Percentiles rank a stretch among this genome's conserved stretches.
These are phyloP conservation scores for Recurvirostra avosetta DNA, from an alignment of 2,113 vertebrate genomes.

Conservation along the genomic window DNA sequence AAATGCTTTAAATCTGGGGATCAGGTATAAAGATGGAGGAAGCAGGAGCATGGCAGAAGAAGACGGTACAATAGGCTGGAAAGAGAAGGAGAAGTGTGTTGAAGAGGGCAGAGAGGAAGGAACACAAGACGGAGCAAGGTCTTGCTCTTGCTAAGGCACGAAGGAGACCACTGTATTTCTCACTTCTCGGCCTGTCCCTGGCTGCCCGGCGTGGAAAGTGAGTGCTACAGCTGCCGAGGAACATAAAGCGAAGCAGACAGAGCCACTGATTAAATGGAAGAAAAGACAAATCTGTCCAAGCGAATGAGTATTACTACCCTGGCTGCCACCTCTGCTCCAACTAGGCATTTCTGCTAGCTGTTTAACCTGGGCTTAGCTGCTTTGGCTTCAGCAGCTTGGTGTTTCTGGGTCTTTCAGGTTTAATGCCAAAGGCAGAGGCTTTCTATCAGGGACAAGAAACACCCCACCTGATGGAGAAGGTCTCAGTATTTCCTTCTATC, in stretches of 20 bases:
- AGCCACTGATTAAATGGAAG: constrained; percentile 33
- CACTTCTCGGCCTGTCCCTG: background rate
- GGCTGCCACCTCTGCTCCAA: background rate
- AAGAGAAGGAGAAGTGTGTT: background rate
- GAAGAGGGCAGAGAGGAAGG: background rate
- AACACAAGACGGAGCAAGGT: background rate
- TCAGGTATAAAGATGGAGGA: background rate
- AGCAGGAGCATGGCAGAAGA: background rate
- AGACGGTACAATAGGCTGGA: background rate
- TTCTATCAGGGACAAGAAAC: background rate
- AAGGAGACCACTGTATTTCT: background rate
- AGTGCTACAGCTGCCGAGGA: background rate
- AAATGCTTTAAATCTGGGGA: background rate
- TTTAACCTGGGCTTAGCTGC: background rate
- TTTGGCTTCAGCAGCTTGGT: background rate
- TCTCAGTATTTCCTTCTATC: background rate
- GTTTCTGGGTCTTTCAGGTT: background rate
- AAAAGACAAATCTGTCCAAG: background rate
- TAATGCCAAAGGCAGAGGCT: background rate
- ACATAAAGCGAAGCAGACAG: background rate
- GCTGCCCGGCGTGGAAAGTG: background rate
- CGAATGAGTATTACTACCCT: background rate
- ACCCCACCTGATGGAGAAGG: background rate
- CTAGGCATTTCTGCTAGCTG: background rate
- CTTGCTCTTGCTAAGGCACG: background rate